A percentile compares a stretch with the other conserved stretches of the same genome.
Conservation (phyloP, 2,797 vertebrate genomes). For the Mionectes olivaceus region DNA sequence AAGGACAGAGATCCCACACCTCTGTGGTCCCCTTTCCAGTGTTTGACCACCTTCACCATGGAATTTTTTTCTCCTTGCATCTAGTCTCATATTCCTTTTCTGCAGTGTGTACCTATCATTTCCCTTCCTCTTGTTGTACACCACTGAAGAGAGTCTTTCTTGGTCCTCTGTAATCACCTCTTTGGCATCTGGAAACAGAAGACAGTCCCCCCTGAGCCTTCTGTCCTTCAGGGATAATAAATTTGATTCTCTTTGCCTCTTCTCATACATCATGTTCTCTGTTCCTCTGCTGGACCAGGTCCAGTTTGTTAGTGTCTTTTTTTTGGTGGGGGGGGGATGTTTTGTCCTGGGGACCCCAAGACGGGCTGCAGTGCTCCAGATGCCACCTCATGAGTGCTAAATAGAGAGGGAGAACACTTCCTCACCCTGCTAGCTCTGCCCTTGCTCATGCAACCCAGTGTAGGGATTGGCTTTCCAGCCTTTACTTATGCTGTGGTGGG, state of each 20-base stretch:
- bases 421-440: neutral
- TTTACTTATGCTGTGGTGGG: neutral
- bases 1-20: neutral
- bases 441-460: neutral
- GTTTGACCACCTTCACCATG: neutral
- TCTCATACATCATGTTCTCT: neutral
- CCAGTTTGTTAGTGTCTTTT: neutral
- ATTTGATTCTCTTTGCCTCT: neutral
- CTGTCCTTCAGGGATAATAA: neutral
- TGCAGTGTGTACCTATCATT: neutral
- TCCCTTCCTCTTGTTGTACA: neutral
- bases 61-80: neutral
- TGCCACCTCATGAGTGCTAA: neutral
- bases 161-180: neutral
- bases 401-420: neutral
- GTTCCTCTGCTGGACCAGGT: neutral
- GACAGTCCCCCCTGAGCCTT: neutral
- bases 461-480: neutral
- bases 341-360: neutral
- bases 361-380: neutral
- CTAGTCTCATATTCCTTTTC: neutral
- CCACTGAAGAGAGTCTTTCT: neutral
- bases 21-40: neutral
- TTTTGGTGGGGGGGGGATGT: fast-evolving
- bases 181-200: neutral